phyloP scores from a whole-genome alignment of 1,140 invertebrate species.

The Nylanderia fulva region DNA sequence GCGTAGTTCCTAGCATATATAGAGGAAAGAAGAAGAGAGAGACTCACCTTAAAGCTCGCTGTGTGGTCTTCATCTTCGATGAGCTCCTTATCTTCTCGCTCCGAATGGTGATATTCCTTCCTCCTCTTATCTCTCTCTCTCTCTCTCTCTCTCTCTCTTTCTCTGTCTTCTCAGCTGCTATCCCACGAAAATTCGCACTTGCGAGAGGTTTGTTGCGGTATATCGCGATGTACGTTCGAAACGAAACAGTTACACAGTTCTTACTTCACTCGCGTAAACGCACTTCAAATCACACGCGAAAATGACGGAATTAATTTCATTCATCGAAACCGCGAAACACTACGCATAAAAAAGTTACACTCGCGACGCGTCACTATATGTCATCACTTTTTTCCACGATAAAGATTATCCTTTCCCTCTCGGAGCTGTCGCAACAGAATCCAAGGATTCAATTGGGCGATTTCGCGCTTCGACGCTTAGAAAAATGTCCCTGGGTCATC shows the following conservation, averaged over 20 bases:
- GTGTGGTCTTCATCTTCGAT: slow-evolving; percentile 76
- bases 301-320: background rate
- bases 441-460: background rate
- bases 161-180: background rate
- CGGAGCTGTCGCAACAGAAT: background rate
- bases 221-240: background rate
- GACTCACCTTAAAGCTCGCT: slow-evolving; percentile 74
- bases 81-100: background rate
- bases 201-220: background rate
- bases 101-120: background rate
- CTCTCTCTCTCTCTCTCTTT: background rate
- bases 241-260: background rate
- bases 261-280: background rate
- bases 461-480: background rate
- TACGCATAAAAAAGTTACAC: background rate
- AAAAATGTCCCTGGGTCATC: background rate
- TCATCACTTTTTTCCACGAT: background rate
- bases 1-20: background rate
- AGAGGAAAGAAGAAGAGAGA: background rate
- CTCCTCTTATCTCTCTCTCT: background rate
- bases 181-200: slow-evolving; percentile 1
- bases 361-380: background rate
- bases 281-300: slow-evolving; percentile 2
- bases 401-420: background rate
- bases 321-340: background rate